Evolutionary conservation across 1,140 invertebrate species (phyloP).

Genomic region (Galendromus occidentalis): DNA sequence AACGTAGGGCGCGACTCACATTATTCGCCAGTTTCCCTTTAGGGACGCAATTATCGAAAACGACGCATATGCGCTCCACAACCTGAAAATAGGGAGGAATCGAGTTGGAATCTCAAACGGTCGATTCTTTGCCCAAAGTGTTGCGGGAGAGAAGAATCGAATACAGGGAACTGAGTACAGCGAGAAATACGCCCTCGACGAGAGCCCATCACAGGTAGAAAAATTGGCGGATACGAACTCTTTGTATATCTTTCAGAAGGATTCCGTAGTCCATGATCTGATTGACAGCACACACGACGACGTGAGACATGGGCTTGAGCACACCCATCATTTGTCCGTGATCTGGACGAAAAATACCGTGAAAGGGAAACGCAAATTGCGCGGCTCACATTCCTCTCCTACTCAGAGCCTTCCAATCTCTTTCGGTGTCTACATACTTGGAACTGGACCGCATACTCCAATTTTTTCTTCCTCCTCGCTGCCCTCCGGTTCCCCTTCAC

Average conservation of each 20-base stretch:
- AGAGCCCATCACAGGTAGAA: too few species aligned
- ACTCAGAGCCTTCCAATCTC: too few species aligned
- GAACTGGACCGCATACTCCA: neutral
- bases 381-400: too few species aligned
- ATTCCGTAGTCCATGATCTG: neutral
- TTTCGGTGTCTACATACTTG: neutral
- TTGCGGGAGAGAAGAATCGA: too few species aligned
- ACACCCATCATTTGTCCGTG: slow-evolving; percentile 4
- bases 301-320: neutral
- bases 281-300: neutral
- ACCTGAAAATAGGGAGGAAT: too few species aligned
- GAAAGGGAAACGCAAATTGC: too few species aligned
- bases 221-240: neutral
- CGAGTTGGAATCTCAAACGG: too few species aligned
- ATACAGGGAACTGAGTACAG: too few species aligned
- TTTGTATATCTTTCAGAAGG: neutral
- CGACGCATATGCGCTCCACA: neutral
- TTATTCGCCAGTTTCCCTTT: neutral
- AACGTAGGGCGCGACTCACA: neutral
- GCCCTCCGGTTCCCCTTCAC: neutral
- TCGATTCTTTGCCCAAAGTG: too few species aligned
- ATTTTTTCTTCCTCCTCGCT: neutral
- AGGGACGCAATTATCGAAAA: neutral
- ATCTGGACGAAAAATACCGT: too few species aligned
- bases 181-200: neutral